phyloP scores from a whole-genome alignment of 2,113 vertebrate species.

The Peromyscus californicus region DNA sequence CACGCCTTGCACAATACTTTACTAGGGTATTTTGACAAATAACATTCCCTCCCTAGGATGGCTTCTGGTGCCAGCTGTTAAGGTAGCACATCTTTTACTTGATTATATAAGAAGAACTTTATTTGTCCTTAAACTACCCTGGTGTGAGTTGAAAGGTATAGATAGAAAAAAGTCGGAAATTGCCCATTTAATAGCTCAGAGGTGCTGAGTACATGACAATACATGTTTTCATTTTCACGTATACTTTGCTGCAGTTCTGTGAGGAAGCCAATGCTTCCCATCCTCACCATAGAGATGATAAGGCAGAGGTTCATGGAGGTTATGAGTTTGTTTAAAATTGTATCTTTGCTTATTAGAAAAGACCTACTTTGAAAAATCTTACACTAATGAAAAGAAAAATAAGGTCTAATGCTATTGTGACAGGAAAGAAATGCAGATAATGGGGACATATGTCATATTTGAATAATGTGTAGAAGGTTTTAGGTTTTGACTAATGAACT shows the following conservation, averaged over 20 bases:
- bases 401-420: background rate
- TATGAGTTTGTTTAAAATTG: slow-evolving; percentile 35
- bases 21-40: slow-evolving; percentile 58
- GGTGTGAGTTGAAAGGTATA: background rate
- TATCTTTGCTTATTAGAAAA: background rate
- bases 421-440: background rate
- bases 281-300: background rate
- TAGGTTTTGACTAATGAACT: background rate
- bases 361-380: background rate
- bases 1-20: slow-evolving; percentile 26
- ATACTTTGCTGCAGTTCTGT: background rate
- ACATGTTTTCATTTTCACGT: background rate
- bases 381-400: background rate
- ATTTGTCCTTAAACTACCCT: slow-evolving; percentile 50
- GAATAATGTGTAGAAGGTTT: background rate
- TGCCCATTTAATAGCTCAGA: background rate
- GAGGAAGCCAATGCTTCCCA: background rate
- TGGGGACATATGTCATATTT: background rate
- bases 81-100: slow-evolving; percentile 32
- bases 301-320: background rate
- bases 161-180: background rate
- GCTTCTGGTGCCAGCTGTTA: slow-evolving; percentile 46
- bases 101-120: slow-evolving; percentile 39
- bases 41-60: slow-evolving; percentile 4
- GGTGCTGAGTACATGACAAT: background rate